Conservation (phyloP, 1,140 invertebrate genomes). For the Zophobas atratus region DNA sequence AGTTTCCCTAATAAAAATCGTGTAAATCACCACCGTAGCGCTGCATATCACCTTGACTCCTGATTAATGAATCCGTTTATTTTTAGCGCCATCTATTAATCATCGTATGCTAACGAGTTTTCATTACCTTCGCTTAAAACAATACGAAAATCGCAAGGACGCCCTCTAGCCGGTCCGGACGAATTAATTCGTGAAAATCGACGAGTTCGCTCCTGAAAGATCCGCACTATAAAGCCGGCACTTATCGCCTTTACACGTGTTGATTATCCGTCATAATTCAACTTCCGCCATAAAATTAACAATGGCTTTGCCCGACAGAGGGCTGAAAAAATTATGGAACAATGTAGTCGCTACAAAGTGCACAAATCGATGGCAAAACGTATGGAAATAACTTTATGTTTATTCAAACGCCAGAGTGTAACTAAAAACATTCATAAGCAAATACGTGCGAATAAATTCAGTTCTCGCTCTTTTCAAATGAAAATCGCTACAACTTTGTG, state of each 20-base stretch:
- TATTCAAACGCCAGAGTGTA: slow-evolving; percentile 31
- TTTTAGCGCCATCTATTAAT: slow-evolving; percentile 25
- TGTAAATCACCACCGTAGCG: not conserved
- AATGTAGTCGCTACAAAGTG: slow-evolving; percentile 7
- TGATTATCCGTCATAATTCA: slow-evolving; percentile 16
- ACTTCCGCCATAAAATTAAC: slow-evolving; percentile 6
- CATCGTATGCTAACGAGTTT: slow-evolving; percentile 17
- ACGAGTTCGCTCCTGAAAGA: not conserved
- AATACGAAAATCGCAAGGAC: slow-evolving; percentile 9
- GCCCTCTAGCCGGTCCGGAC: not conserved
- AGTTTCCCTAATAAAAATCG: not conserved
- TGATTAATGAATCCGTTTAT: slow-evolving; percentile 22
- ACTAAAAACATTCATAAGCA: slow-evolving; percentile 40
- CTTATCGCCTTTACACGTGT: slow-evolving; percentile 9
- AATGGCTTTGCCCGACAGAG: not conserved
- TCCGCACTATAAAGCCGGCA: slow-evolving; percentile 1
- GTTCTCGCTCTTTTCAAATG: slow-evolving; percentile 15
- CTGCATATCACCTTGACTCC: slow-evolving; percentile 23
- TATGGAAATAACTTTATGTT: slow-evolving; percentile 42
- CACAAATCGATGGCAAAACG: slow-evolving; percentile 24
- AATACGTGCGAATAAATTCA: slow-evolving; percentile 30
- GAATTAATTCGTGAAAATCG: slow-evolving; percentile 6
- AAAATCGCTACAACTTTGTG: slow-evolving; percentile 23
- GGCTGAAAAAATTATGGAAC: not conserved
- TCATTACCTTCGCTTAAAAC: slow-evolving; percentile 7